Percentiles rank a stretch among this genome's conserved stretches.
These are phyloP conservation scores for Dryobotodes eremita DNA, from an alignment of 2,888 invertebrate species.

Conservation along the genomic window DNA sequence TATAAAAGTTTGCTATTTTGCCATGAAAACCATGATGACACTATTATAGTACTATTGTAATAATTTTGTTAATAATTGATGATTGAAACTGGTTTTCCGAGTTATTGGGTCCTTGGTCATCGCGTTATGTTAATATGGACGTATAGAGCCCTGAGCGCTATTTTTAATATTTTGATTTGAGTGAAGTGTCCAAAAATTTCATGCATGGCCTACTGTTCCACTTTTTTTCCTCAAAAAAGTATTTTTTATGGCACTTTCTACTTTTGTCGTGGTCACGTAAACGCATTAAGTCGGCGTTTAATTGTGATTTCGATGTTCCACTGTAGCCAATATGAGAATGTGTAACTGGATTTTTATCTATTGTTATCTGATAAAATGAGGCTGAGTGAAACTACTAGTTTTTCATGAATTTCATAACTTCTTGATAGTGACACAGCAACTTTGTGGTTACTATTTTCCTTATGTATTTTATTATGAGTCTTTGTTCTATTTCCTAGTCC, in stretches of 20 bases:
- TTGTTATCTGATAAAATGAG: conserved; percentile 70
- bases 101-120: conserved; percentile 78
- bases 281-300: conserved; percentile 40
- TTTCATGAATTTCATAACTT: conserved; percentile 34
- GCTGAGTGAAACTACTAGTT: conserved; percentile 37
- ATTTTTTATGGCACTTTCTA: conserved; percentile 72
- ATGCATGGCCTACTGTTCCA: conserved; percentile 75
- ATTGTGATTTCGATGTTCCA: conserved; percentile 45
- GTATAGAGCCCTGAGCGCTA: conserved; percentile 32
- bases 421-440: conserved; percentile 28
- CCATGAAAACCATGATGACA: conserved; percentile 14
- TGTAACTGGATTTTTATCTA: conserved; percentile 61
- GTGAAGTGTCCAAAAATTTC: conserved; percentile 48
- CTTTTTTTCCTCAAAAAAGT: conserved; percentile 64
- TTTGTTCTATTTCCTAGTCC: not conserved
- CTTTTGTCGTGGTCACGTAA: conserved; percentile 61
- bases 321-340: conserved; percentile 32
- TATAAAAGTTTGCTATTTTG: not conserved
- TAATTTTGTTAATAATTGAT: conserved; percentile 74
- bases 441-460: conserved; percentile 45
- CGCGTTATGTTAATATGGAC: conserved; percentile 73
- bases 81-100: conserved; percentile 81
- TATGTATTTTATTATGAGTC: conserved; percentile 1
- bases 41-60: conserved; percentile 50
- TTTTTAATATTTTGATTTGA: conserved; percentile 33